phyloP scores from a whole-genome alignment of 2,113 vertebrate genomes.

The Bucco capensis region DNA sequence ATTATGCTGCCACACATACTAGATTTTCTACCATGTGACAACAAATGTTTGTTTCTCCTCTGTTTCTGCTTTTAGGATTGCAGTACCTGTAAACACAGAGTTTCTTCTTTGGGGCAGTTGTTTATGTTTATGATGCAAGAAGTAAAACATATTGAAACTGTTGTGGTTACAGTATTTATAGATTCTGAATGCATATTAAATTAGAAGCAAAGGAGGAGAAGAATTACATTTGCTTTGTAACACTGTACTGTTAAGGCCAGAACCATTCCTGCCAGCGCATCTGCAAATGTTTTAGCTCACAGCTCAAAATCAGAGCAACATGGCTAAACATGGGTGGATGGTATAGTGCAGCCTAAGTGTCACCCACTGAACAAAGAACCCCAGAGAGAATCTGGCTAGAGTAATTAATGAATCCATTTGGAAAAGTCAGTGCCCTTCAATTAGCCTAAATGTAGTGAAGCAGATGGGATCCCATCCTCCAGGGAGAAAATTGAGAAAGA shows the following conservation, averaged over 20 bases:
- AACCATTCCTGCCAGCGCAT: slow-evolving; percentile 27
- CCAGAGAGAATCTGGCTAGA: slow-evolving; percentile 54
- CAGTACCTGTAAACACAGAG: neutral
- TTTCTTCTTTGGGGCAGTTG: neutral
- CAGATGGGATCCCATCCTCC: slow-evolving; percentile 78
- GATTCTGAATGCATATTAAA: slow-evolving; percentile 49
- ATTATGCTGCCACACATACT: neutral
- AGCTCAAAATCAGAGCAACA: neutral
- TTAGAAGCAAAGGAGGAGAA: slow-evolving; percentile 46
- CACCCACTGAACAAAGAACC: slow-evolving; percentile 64
- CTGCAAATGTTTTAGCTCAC: slow-evolving; percentile 50
- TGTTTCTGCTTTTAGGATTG: neutral
- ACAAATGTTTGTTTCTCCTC: neutral
- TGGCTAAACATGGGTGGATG: slow-evolving; percentile 29
- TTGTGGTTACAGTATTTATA: slow-evolving; percentile 34
- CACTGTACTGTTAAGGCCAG: slow-evolving; percentile 3
- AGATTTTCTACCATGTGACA: neutral
- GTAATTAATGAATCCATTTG: slow-evolving; percentile 82
- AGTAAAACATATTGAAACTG: slow-evolving; percentile 35
- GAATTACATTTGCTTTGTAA: slow-evolving; percentile 51
- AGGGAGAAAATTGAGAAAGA: slow-evolving; percentile 69
- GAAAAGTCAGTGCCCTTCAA: slow-evolving; percentile 76
- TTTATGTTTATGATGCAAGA: slow-evolving; percentile 26
- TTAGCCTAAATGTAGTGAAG: slow-evolving; percentile 72
- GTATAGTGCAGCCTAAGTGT: slow-evolving; percentile 50